These are phyloP conservation scores for Calypte anna DNA, from an alignment of 2,113 vertebrate genomes.

Conservation along the genomic window DNA sequence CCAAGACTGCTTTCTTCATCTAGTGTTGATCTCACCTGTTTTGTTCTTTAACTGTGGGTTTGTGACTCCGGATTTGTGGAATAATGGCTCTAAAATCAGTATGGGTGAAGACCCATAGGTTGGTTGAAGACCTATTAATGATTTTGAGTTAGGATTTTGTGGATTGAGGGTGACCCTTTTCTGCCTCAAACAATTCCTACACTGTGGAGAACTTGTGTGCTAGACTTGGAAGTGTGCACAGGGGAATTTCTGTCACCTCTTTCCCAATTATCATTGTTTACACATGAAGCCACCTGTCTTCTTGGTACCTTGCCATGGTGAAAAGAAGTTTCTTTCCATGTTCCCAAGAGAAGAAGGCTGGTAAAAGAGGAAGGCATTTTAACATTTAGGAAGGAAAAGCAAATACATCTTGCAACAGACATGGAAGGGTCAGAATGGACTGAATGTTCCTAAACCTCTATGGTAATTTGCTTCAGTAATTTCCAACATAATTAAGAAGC, in stretches of 20 bases:
- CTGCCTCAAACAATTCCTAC: not conserved
- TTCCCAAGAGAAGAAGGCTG: conserved; percentile 35
- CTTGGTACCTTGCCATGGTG: conserved; percentile 56
- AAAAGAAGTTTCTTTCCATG: conserved; percentile 3
- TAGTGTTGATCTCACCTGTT: not conserved
- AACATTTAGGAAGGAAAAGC: conserved; percentile 55
- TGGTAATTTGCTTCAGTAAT: conserved; percentile 65
- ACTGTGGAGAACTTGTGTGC: not conserved
- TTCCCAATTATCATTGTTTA: conserved; percentile 46
- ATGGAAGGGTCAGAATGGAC: conserved; percentile 58
- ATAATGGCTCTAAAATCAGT: not conserved
- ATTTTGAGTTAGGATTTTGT: not conserved
- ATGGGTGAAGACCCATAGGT: not conserved
- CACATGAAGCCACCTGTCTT: conserved; percentile 62
- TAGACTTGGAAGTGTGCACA: conserved; percentile 26
- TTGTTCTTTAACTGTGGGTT: not conserved
- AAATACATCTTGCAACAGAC: conserved; percentile 58
- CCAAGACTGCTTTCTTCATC: not conserved
- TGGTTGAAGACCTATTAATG: not conserved
- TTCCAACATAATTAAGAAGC: conserved; percentile 63
- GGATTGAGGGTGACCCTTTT: not conserved
- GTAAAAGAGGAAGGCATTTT: conserved; percentile 10
- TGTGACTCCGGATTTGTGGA: not conserved
- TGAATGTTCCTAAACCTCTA: conserved; percentile 71
- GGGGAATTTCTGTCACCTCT: conserved; percentile 65